Evolutionary conservation across 2,113 vertebrate genomes (phyloP).

Genomic region (Festucalex cinctus): DNA sequence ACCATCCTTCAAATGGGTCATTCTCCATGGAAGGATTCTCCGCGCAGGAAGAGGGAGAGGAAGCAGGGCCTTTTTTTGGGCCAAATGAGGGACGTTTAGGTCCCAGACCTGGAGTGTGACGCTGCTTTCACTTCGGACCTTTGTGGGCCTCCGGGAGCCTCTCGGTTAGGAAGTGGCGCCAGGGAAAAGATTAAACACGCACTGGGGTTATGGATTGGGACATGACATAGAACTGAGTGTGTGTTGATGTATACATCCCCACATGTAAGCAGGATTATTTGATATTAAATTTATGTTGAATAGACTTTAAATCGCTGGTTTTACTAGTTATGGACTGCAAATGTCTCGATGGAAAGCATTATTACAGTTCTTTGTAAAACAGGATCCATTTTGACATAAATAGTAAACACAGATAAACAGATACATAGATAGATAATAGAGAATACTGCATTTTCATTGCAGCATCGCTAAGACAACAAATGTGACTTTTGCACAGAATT

Average conservation of each 20-base stretch:
- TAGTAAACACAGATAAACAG: neutral
- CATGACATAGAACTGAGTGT: constrained; percentile 28
- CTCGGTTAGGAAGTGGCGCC: constrained; percentile 60
- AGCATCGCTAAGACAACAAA: neutral
- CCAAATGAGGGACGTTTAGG: constrained; percentile 50
- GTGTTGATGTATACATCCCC: constrained; percentile 16
- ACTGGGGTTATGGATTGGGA: constrained; percentile 39
- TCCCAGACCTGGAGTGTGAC: constrained; percentile 70
- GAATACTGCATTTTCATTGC: neutral
- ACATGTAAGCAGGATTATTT: neutral
- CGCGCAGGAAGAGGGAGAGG: constrained; percentile 35
- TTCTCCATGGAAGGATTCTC: constrained; percentile 61
- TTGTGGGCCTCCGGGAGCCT: constrained; percentile 60
- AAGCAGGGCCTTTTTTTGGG: constrained; percentile 32
- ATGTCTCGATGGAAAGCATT: neutral
- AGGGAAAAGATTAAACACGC: constrained; percentile 67
- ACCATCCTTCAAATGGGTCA: constrained; percentile 66
- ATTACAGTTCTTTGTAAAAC: neutral
- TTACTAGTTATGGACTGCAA: neutral
- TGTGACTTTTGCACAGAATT: neutral
- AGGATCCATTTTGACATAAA: neutral
- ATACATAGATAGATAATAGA: neutral
- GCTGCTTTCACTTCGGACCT: constrained; percentile 51
- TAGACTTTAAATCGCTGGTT: neutral
- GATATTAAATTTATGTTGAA: neutral